Conservation (phyloP, 2,797 vertebrate genomes). For the Coregonus ussuriensis region DNA sequence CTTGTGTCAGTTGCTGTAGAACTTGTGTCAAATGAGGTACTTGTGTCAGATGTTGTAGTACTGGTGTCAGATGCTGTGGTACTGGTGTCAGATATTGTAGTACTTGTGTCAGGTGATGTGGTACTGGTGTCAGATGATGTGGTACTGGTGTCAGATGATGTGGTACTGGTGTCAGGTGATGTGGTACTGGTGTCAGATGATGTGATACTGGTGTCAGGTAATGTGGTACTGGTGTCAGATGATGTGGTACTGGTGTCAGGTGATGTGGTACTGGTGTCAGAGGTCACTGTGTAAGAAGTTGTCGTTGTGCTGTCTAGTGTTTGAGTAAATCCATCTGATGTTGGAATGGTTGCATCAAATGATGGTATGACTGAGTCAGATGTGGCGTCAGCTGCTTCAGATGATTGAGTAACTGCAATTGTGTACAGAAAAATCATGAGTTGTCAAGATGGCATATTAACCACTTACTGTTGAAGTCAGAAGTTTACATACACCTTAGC, state of each 20-base stretch:
- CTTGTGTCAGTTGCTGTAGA: neutral
- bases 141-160: neutral
- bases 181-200: conserved; percentile 7
- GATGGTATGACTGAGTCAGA: conserved; percentile 7
- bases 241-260: neutral
- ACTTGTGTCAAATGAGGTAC: conserved; percentile 5
- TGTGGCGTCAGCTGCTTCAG: neutral
- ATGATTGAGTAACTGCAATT: conserved; percentile 6
- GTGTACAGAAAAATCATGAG: conserved; percentile 7
- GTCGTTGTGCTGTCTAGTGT: conserved; percentile 44
- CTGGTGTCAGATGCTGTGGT: neutral
- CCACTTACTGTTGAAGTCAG: neutral
- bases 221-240: neutral
- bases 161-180: conserved; percentile 11
- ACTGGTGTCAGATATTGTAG: neutral
- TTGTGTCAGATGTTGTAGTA: conserved; percentile 10
- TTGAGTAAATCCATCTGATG: conserved; percentile 61
- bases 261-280: neutral
- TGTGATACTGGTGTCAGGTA: neutral
- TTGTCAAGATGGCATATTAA: neutral
- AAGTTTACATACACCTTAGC: too few relatives aligned
- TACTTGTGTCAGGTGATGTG: conserved; percentile 1
- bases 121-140: neutral
- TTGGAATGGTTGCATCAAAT: conserved; percentile 34
- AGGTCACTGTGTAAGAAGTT: conserved; percentile 11